A percentile compares a stretch with the other conserved stretches of the same genome.
These are phyloP conservation scores for Microtus richardsoni DNA, from an alignment of 2,113 vertebrate species.

Conservation along the genomic window DNA sequence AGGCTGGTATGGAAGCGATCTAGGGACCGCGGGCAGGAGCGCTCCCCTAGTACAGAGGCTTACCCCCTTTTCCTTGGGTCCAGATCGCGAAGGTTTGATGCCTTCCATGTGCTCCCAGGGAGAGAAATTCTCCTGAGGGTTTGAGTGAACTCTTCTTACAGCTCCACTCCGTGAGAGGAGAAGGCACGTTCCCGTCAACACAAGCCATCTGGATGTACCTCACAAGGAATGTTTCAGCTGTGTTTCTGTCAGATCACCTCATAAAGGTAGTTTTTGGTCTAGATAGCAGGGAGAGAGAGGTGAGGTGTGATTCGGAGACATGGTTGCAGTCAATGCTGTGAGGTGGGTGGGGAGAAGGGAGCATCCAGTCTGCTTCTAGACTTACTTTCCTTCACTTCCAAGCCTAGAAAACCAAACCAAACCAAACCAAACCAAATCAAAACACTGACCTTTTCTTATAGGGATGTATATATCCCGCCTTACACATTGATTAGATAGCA, in stretches of 20 bases:
- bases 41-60: too few species aligned
- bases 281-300: background rate
- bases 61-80: too few species aligned
- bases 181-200: slow-evolving; percentile 30
- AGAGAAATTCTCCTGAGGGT: background rate
- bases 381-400: background rate
- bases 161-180: background rate
- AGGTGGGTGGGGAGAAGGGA: background rate
- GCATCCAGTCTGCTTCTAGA: accelerated
- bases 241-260: slow-evolving; percentile 51
- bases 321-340: background rate
- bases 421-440: background rate
- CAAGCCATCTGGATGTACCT: slow-evolving; percentile 52
- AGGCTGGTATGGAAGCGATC: background rate
- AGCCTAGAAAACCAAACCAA: background rate
- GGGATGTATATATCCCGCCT: background rate
- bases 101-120: background rate
- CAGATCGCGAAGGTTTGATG: background rate
- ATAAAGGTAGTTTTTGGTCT: slow-evolving; percentile 56
- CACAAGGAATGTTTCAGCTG: background rate
- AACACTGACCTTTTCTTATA: background rate
- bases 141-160: background rate
- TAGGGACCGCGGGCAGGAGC: too few species aligned
- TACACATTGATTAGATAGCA: background rate
- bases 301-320: background rate